These are phyloP conservation scores for Ophioderma brevispina DNA, from an alignment of 35 echinoderm and acorn worm species.

Conservation along the genomic window DNA sequence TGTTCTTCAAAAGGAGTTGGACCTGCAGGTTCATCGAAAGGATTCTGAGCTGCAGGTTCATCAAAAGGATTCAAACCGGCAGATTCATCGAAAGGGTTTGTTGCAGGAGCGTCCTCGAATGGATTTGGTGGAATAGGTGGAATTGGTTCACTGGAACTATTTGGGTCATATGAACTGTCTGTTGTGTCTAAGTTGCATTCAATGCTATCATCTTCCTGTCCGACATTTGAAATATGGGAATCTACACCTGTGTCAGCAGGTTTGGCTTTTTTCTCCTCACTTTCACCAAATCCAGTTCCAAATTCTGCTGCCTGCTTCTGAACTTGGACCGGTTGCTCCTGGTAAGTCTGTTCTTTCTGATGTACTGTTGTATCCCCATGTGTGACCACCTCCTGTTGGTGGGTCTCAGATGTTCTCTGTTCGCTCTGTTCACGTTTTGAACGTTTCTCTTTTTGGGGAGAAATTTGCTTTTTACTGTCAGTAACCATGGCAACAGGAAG, in stretches of 20 bases:
- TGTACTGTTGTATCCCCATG: neutral
- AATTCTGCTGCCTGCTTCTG: neutral
- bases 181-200: neutral
- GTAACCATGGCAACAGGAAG: neutral
- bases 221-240: neutral
- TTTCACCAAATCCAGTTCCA: neutral
- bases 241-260: neutral
- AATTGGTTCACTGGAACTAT: neutral
- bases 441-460: neutral
- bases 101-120: neutral
- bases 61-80: neutral
- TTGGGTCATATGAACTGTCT: too few relatives aligned
- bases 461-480: neutral
- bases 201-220: neutral
- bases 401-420: too few relatives aligned
- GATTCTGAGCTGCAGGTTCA: neutral
- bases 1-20: too few relatives aligned
- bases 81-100: neutral
- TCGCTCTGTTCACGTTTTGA: neutral
- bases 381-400: neutral
- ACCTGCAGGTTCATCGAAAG: neutral
- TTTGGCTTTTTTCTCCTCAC: neutral
- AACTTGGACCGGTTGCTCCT: neutral
- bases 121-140: neutral
- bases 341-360: neutral